Evolutionary conservation across 2,797 vertebrate species (phyloP), one percentile per base, ranked within the genome.

Genomic region (Pterois miles): DNA sequence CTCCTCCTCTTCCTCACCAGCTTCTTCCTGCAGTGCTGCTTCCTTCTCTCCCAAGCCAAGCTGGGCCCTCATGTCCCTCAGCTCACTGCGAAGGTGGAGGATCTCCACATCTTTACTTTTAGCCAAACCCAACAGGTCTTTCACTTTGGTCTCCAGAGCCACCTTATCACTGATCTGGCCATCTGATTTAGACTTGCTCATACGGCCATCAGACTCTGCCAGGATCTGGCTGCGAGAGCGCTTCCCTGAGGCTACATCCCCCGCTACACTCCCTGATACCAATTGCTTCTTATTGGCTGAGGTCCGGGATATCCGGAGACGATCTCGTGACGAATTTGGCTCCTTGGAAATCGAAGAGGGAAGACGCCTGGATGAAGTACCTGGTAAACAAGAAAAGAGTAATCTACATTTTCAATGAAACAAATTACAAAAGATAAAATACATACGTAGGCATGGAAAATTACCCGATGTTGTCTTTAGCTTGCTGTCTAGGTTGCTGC

Each of bases 91-190:
- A 63, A 99, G 93, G 64, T 98, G 96, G 14, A 97, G 81, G 86
- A 99, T 99, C 88, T 99, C 98, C 70, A 97, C 94, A 6, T 99
- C 98, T 93, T 99, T 99, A 70, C 95, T 97, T 84, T 98, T 97
- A 2, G 98, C 97, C 75, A 99, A 71, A 0, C 96, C 96, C 83
- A 99, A 82, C 9, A 99, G 94, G 85, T 99, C 98, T 0, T 97
- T 97, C 18, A 99, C 97, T 89, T 97, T 97, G 33, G 96, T 92
- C 88, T 99, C 97, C 87, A 99, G 69, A 0, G 96, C 97, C 62
- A 96, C 96, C 83, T 96, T 97, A 93, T 99, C 97, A 8, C 94
- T 98, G 88, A 98, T 97, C 86, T 98, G 97, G 27, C 96, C 96
- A 76, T 99, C 98, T 0, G 98, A 99, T 79, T 98, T 98, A 5